These are phyloP conservation scores for Trypoxylon attenuatum DNA, from an alignment of 2,888 invertebrate species.

Conservation along the genomic window DNA sequence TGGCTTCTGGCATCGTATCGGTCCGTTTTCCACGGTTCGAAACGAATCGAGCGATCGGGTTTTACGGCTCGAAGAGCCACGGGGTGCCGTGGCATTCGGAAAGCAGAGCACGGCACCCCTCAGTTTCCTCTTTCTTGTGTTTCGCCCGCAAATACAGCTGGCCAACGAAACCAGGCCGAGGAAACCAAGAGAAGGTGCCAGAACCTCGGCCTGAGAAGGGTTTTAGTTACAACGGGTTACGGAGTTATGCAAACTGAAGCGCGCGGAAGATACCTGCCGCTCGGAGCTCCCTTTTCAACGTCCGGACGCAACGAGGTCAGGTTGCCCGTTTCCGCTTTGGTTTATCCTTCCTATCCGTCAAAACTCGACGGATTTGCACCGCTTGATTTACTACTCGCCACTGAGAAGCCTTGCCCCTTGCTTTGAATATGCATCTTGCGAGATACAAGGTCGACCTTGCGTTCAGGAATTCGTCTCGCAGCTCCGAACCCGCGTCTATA, in stretches of 20 bases:
- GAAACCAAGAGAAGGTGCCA: neutral
- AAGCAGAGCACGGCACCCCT: constrained; percentile 20
- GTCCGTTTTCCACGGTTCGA: neutral
- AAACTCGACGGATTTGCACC: constrained; percentile 42
- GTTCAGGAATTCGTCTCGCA: constrained; percentile 42
- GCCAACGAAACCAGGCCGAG: neutral
- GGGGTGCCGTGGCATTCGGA: constrained; percentile 45
- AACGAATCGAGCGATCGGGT: constrained; percentile 41
- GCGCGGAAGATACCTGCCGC: constrained; percentile 60
- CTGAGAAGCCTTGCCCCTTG: constrained; percentile 9
- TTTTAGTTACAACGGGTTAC: constrained; percentile 59
- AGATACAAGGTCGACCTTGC: constrained; percentile 61
- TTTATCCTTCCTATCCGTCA: constrained; percentile 26
- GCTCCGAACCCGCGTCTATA: constrained; percentile 5
- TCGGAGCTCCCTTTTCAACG: constrained; percentile 15
- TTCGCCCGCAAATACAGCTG: neutral
- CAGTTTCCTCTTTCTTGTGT: constrained; percentile 16
- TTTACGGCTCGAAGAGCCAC: constrained; percentile 38
- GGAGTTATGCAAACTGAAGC: constrained; percentile 67
- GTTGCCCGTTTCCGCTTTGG: constrained; percentile 15
- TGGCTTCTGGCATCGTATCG: neutral
- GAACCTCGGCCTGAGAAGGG: constrained; percentile 33
- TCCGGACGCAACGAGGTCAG: constrained; percentile 28
- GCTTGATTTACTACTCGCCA: constrained; percentile 65
- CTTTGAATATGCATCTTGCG: constrained; percentile 56